phyloP scores from a whole-genome alignment of 2,888 invertebrate genomes.

The Cephalotes varians region DNA sequence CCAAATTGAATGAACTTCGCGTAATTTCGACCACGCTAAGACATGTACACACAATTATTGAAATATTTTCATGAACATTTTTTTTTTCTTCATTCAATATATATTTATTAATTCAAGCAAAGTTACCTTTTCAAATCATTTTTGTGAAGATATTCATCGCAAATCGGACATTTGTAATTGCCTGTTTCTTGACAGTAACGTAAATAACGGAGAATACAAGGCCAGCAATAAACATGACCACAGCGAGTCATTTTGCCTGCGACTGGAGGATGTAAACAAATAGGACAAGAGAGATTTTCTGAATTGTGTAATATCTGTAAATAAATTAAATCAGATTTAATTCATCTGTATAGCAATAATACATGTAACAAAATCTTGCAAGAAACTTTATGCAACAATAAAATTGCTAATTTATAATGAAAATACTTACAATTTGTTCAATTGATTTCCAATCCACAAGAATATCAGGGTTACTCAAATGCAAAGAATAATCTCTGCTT shows the following conservation, averaged over 20 bases:
- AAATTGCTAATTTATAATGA: slow-evolving; percentile 83
- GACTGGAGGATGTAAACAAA: slow-evolving; percentile 94
- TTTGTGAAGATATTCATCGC: slow-evolving; percentile 93
- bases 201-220: slow-evolving; percentile 97
- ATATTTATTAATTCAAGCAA: background rate
- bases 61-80: background rate
- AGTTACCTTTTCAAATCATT: slow-evolving; percentile 93
- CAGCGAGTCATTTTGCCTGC: slow-evolving; percentile 97
- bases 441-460: slow-evolving; percentile 96
- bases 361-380: background rate
- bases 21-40: slow-evolving; percentile 88
- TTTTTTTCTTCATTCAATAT: background rate
- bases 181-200: slow-evolving; percentile 92
- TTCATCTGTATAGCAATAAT: background rate
- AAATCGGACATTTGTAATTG: slow-evolving; percentile 96
- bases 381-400: background rate
- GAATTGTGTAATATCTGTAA: slow-evolving; percentile 89
- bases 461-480: slow-evolving; percentile 94
- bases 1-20: slow-evolving; percentile 87
- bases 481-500: slow-evolving; percentile 92
- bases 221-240: slow-evolving; percentile 98
- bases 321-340: slow-evolving; percentile 32
- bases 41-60: background rate
- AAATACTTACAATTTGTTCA: slow-evolving; percentile 96
- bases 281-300: slow-evolving; percentile 93